Percentiles rank a stretch among this genome's conserved stretches.
These are phyloP conservation scores for Pollenia labialis DNA, from an alignment of 2,888 invertebrate genomes.

Conservation along the genomic window DNA sequence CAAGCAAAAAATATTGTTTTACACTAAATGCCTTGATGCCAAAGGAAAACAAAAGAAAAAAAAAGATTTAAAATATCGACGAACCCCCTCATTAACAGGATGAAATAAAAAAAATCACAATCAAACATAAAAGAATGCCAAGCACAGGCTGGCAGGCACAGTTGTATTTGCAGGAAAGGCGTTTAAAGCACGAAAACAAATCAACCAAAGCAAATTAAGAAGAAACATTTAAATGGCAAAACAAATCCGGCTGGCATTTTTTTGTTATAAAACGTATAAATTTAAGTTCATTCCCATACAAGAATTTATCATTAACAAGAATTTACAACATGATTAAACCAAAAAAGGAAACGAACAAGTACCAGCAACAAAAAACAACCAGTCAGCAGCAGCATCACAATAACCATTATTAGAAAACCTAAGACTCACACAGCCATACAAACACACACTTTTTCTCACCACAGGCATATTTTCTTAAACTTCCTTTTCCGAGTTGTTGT, in stretches of 20 bases:
- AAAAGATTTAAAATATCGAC: constrained; percentile 56
- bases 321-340: constrained; percentile 59
- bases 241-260: constrained; percentile 77
- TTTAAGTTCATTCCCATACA: constrained; percentile 11
- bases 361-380: constrained; percentile 49
- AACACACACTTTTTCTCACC: constrained; percentile 46
- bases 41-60: constrained; percentile 62
- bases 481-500: constrained; percentile 19
- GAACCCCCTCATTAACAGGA: constrained; percentile 65
- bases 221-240: constrained; percentile 84
- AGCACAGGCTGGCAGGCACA: constrained; percentile 22
- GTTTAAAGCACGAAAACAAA: constrained; percentile 57
- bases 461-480: constrained; percentile 54
- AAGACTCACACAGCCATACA: neutral
- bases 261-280: constrained; percentile 74
- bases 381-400: constrained; percentile 27
- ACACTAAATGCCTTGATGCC: constrained; percentile 28
- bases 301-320: constrained; percentile 67
- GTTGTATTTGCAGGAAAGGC: constrained; percentile 52
- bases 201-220: constrained; percentile 81
- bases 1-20: constrained; percentile 76
- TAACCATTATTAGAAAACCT: constrained; percentile 45
- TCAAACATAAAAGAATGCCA: constrained; percentile 53
- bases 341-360: constrained; percentile 15
- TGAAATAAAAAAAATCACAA: constrained; percentile 56